Evolutionary conservation across 1,140 invertebrate genomes (phyloP), one percentile per base, ranked within the genome.

Genomic region (Callitettix versicolor): DNA sequence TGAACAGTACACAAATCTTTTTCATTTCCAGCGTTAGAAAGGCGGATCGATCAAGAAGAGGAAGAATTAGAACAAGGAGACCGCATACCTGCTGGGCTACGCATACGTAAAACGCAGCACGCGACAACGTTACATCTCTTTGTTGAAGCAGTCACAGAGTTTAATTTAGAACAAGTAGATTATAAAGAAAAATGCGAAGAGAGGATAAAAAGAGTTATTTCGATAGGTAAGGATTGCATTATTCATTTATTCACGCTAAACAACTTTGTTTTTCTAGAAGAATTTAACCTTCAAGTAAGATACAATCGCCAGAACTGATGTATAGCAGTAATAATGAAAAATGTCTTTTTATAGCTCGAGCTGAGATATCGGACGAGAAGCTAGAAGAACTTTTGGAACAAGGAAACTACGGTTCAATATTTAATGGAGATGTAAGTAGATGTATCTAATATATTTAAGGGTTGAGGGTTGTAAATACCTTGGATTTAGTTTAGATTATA

Each of bases 381-480:
- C 42, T 66, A 24, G 63, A 66, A 22, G 63, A 66, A 36, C 47
- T 66, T 7, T 49, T 66, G 11, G 63, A 64, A 40, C 60, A 63
- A 52, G 64, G 64, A 18, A 62, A 63, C 43, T 66, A 62, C 55
- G 62, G 58, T 3, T 53, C 64, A n/a, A 62, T 66, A 15, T 66
- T 66, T 53, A 64, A 63, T 50, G 63, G 62, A 21, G 63, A 66
- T 58, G 64, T 66, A 55, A 63, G 64, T 55, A 30, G n/a, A n/a
- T n/a, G n/a, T n/a, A n/a, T n/a, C n/a, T n/a, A n/a, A n/a, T n/a
- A 52, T 11, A 52, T 56, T 48, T 38, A n/a, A n/a, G n/a, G n/a
- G n/a, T n/a, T n/a, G n/a, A n/a, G n/a, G n/a, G n/a, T n/a, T n/a
- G n/a, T n/a, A n/a, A n/a, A n/a, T n/a, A n/a, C n/a, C n/a, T n/a